Base-by-base conservation (phyloP, 2,113 vertebrate species). In the Grantiella picta region DNA sequence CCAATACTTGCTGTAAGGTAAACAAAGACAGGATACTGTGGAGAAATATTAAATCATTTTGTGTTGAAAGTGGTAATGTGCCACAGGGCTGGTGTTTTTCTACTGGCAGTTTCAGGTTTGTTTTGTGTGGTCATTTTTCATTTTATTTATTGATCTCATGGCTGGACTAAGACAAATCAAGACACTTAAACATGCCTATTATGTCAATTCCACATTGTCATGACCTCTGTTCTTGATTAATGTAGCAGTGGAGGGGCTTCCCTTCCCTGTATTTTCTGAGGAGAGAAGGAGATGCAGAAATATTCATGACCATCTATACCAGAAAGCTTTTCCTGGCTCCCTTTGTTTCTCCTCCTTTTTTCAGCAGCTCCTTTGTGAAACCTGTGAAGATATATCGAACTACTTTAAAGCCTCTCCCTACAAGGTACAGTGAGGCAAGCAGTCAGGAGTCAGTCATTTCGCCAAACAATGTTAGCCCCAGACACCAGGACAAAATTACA, bases 21-120 rank as follows among this genome's bases (percentile, higher is more conserved):
- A 89, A 86, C 25, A 88, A 71, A 90, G 61, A 90, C n/a, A 61
- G 59, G 44, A 77, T 73, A 66, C 59, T 66, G 28, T 45, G 42
- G 50, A 94, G 63, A 88, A 96, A 93, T 88, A 95, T 65, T 90
- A 96, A 94, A 93, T 96, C 59, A 77, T 95, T 84, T 94, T 76
- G 12, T 89, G 40, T 71, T 49, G 61, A 71, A 88, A 49, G 59
- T 7, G 15, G n/a, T 82, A 82, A 85, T 38, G 69, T 82, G 83
- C 86, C 84, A 91, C 73, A 65, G 89, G 84, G 75, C 63, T 79
- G 49, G 35, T 88, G 42, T 84, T 80, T 90, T 95, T 94, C 72
- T 80, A 70, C 78, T 63, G 64, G 68, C 56, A 92, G 82, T 28
- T 54, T 92, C 42, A 10, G 40, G n/a, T 94, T 96, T 93, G 44